Conservation (phyloP, 1,140 invertebrate species). For the Oscheius sp. region DNA sequence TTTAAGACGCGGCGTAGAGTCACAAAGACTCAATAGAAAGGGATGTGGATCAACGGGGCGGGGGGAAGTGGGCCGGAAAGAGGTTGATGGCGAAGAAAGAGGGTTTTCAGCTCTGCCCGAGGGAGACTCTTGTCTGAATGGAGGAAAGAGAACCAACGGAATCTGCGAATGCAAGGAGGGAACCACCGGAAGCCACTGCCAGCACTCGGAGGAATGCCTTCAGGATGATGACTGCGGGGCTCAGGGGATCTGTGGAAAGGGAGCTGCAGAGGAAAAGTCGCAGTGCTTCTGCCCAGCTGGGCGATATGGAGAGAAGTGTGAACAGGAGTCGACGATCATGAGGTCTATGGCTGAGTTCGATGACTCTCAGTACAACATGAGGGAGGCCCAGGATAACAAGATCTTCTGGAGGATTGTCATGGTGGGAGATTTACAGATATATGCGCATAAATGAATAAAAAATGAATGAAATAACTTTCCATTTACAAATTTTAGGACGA, state of each 20-base stretch:
- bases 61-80: not conserved
- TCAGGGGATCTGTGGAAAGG: constrained; percentile 33
- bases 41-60: not conserved
- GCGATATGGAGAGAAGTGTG: constrained; percentile 36
- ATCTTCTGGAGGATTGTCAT: constrained; percentile 45
- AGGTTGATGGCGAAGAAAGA: not conserved
- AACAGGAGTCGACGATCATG: constrained; percentile 32
- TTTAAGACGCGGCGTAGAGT: no score
- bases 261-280: constrained; percentile 1
- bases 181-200: constrained; percentile 24
- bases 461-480: not conserved
- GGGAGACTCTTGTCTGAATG: constrained; percentile 37
- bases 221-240: constrained; percentile 39
- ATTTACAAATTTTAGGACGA: constrained; percentile 42
- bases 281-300: constrained; percentile 43
- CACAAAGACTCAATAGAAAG: not conserved
- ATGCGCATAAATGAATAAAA: not conserved
- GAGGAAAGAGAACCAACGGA: constrained; percentile 39
- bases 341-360: constrained; percentile 25
- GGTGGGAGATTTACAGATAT: constrained; percentile 1
- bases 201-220: constrained; percentile 38
- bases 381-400: constrained; percentile 38
- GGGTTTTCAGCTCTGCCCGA: constrained; percentile 35
- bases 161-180: constrained; percentile 33
- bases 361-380: constrained; percentile 36